These are phyloP conservation scores for Ecliptopera silaceata DNA, from an alignment of 2,888 invertebrate genomes.

Conservation along the genomic window DNA sequence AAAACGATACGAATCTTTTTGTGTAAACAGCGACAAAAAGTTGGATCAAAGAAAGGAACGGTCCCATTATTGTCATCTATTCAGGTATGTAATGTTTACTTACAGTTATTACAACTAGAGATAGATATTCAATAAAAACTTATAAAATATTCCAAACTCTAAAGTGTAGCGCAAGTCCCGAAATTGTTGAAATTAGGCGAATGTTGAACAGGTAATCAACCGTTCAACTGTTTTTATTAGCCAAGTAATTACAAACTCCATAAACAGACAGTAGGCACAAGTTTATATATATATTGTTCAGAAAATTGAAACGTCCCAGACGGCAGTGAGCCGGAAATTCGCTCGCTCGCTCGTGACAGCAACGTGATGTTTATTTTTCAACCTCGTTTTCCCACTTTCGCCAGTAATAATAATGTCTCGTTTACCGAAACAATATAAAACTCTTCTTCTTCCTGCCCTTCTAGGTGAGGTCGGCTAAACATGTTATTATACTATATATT, in stretches of 20 bases:
- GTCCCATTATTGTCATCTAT: conserved; percentile 7
- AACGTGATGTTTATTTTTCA: conserved; percentile 58
- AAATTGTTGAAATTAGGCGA: too few relatives aligned
- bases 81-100: not conserved
- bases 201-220: too few relatives aligned
- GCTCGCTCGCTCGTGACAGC: conserved; percentile 57
- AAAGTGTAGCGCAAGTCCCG: too few relatives aligned
- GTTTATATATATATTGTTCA: conserved; percentile 55
- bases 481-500: too few relatives aligned
- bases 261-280: conserved; percentile 52
- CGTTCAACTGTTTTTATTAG: not conserved
- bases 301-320: conserved; percentile 66
- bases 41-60: conserved; percentile 33
- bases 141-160: too few relatives aligned
- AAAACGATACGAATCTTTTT: conserved; percentile 60
- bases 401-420: conserved; percentile 47
- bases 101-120: not conserved
- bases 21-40: conserved; percentile 47
- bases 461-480: too few relatives aligned
- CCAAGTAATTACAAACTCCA: conserved; percentile 23
- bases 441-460: too few relatives aligned
- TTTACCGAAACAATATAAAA: not conserved
- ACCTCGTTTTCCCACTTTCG: conserved; percentile 58
- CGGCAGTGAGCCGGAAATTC: conserved; percentile 69
- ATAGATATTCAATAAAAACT: too few relatives aligned